Conservation (phyloP, 1,140 invertebrate species). For the Brevipalpus yothersi region DNA sequence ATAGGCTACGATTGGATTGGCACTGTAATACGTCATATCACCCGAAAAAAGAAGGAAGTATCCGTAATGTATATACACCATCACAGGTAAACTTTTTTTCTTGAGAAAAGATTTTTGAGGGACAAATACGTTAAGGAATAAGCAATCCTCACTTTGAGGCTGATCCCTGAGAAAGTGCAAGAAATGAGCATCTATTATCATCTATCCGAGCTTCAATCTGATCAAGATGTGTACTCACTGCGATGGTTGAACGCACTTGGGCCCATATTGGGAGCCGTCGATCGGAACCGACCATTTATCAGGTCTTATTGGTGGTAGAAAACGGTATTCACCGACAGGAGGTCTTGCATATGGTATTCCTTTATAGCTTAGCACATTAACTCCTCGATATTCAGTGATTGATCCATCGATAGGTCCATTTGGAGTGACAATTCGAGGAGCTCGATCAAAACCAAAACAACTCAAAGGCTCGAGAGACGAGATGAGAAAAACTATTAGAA, state of each 20-base stretch:
- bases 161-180: background rate
- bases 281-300: background rate
- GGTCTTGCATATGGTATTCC: background rate
- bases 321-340: background rate
- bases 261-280: background rate
- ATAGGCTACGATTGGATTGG: constrained; percentile 31
- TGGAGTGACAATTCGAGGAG: no score
- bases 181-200: background rate
- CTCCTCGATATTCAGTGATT: no score
- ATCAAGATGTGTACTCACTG: background rate
- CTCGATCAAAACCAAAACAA: no score
- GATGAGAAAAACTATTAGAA: no score
- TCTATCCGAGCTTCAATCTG: background rate
- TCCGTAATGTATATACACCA: constrained; percentile 54
- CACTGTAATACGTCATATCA: constrained; percentile 32
- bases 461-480: no score
- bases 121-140: constrained; percentile 78
- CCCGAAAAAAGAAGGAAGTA: constrained; percentile 34
- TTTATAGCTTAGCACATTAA: background rate
- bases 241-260: background rate
- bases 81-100: constrained; percentile 27
- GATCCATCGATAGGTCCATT: no score
- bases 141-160: constrained; percentile 50
- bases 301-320: background rate
- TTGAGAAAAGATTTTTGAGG: background rate